Base-by-base conservation (phyloP, 2,113 vertebrate species). In the Amblyopsis rosae region DNA sequence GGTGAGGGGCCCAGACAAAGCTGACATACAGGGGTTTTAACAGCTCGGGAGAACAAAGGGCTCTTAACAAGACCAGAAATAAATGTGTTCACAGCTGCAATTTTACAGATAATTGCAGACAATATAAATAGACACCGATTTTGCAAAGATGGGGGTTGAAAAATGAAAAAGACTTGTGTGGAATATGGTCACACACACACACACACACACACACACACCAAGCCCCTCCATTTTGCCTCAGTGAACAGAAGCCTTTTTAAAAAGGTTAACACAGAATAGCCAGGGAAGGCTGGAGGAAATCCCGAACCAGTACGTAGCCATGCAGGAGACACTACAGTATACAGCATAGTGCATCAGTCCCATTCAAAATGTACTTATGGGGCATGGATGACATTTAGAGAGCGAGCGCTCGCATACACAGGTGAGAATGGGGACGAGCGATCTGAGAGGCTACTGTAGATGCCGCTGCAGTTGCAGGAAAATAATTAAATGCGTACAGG, bases 61-160 rank as follows among this genome's bases (percentile, higher is more conserved):
- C 56, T 74, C 15, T 57, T 75, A 9, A 82, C 51, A 62, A 45
- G n/a, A 59, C 10, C 53, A 59, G 33, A 83, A 86, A 81, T 77
- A 86, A 87, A 85, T 73, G 71, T 50, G 49, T 56, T 47, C 41
- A 80, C 61, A 17, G 69, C 59, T 61, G 65, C 35, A 70, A 77
- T 73, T 75, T 67, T 70, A 69, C 75, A 76, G 79, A 58, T 69
- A 78, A 83, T 79, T 72, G 75, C 72, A 48, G 47, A 48, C 7
- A 61, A 84, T 82, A 83, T 82, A 82, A 82, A 81, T 81, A 86
- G 76, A 70, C 69, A 63, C 47, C 51, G 45, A 72, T 79, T 82
- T 76, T 78, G 70, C 65, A 79, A 41, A 81, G 60, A 71, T 41
- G 56, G 16, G 62, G 13, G 41, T 73, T 76, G 73, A 19, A 59